Evolutionary conservation across 2,113 vertebrate species (phyloP).

Genomic region (Sitta europaea): DNA sequence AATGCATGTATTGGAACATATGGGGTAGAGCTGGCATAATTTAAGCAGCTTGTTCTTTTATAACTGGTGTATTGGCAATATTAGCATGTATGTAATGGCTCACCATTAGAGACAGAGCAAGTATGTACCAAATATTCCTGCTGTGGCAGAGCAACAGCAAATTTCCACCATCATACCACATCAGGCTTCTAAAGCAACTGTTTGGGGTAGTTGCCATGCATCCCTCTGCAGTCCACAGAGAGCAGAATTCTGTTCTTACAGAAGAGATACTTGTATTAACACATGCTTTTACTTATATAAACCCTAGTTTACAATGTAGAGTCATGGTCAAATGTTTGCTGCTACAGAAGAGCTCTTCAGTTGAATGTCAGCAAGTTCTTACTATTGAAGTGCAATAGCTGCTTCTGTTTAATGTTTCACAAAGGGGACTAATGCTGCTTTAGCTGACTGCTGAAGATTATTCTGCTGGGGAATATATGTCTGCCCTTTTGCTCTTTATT

Average conservation of each 20-base stretch:
- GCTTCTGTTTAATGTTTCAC: background rate
- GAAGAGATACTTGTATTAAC: background rate
- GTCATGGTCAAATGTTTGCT: background rate
- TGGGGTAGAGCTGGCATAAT: background rate
- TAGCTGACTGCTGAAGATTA: background rate
- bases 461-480: background rate
- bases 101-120: background rate
- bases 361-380: background rate
- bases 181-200: background rate
- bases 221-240: background rate
- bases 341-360: background rate
- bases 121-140: background rate
- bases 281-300: rapidly evolving
- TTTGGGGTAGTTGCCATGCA: background rate
- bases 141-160: background rate
- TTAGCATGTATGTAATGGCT: background rate
- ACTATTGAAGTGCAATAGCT: background rate
- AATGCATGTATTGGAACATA: rapidly evolving
- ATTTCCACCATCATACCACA: background rate
- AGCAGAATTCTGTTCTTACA: background rate
- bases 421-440: background rate
- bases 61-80: background rate
- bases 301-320: background rate
- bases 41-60: background rate
- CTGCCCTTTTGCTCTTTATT: background rate